Evolutionary conservation across 2,888 invertebrate genomes (phyloP).

Genomic region (Ophion ellenae): DNA sequence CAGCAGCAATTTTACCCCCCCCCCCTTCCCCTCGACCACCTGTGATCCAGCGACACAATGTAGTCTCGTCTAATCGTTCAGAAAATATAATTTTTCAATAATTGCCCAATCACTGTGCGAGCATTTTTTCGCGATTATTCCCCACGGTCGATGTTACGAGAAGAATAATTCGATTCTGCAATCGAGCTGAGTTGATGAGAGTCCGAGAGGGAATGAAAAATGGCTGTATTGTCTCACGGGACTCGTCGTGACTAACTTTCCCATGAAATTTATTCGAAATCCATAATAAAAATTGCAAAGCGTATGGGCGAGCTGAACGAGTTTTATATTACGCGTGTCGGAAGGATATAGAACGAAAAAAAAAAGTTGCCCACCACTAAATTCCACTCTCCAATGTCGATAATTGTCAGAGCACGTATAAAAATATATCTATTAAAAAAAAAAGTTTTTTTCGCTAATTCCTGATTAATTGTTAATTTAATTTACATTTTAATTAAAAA

Average conservation of each 20-base stretch:
- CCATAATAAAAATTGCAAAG: not conserved
- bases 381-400: not conserved
- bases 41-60: constrained; percentile 27
- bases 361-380: not conserved
- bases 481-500: too few species aligned
- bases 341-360: not conserved
- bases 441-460: not conserved
- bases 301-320: not conserved
- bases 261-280: constrained; percentile 35
- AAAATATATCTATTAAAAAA: not conserved
- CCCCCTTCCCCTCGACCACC: not conserved
- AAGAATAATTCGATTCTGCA: constrained; percentile 50
- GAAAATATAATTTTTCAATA: constrained; percentile 24
- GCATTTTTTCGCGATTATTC: constrained; percentile 37
- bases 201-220: not conserved
- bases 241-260: constrained; percentile 40
- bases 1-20: too few species aligned
- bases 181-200: not conserved
- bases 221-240: constrained; percentile 44
- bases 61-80: not conserved
- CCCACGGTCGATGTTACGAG: constrained; percentile 1
- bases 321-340: not conserved
- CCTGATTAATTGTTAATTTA: too few species aligned
- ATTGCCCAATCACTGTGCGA: constrained; percentile 52
- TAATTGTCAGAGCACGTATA: not conserved